Evolutionary conservation across 1,140 invertebrate genomes (phyloP), one percentile per base, ranked within the genome.

Genomic region (Trichoplusia ni): DNA sequence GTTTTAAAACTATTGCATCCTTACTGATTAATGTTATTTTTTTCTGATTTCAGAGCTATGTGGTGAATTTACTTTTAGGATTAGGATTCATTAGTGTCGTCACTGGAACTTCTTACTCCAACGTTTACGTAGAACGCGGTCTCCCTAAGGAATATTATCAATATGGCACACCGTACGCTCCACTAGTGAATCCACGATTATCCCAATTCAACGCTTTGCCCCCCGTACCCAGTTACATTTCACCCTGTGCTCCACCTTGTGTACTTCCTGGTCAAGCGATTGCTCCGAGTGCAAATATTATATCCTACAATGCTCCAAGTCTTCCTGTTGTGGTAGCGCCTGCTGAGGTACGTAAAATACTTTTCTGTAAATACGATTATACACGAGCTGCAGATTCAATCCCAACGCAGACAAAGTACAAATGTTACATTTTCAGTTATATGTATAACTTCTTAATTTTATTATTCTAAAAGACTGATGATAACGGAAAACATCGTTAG

Each of bases 201-300:
- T 77, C 81, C 14, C 77, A 78, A 46, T 53, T 70, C 70, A 42
- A 46, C 78, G 42, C 74, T 53, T 54, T 79, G 51, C 65, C 72
- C 44, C 49, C 74, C 29, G 58, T 78, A n/a, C 67, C 74, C 46
- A 66, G 65, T 21, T 64, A 78, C n/a, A 58, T 82, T 6, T 60
- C 75, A 13, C 83, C 83, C 0, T 89, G 86, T 71, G 75, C 76
- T 6, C 38, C 81, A 1, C 86, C 86, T 29, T 89, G 86, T 73
- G 68, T 81, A 2, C 71, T 81, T 69, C 70, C 84, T n/a, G 74
- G 69, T 49, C 60, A 67, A 47, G 66, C 69, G 13, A 19, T 84
- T 7, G 46, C 73, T 8, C 25, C 27, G n/a, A 23, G 31, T 25
- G 16, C 81, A 56, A 83, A 81, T 67, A 73, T 84, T 61, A 51